Percentiles rank a stretch among this genome's conserved stretches.
phyloP scores from a whole-genome alignment of 2,888 invertebrate species.

The Neria commutata region DNA sequence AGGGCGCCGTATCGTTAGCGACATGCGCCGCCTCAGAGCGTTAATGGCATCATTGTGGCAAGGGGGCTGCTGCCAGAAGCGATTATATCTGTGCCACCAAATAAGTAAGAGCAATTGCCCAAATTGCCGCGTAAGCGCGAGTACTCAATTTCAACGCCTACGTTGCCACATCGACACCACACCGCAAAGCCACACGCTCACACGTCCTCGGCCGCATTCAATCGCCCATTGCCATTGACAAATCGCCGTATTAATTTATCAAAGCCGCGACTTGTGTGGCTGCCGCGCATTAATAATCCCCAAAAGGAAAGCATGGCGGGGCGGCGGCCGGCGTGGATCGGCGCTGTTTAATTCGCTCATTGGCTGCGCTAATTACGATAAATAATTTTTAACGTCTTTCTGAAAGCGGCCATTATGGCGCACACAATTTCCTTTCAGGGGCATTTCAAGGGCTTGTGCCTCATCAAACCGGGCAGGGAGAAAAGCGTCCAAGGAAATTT shows the following conservation, averaged over 20 bases:
- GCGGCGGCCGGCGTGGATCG: not conserved
- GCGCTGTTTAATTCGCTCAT: constrained; percentile 10
- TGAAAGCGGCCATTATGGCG: constrained; percentile 21
- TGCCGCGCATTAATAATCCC: constrained; percentile 7
- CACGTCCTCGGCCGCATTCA: too few relatives aligned
- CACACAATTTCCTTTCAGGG: constrained; percentile 17
- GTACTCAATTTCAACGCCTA: too few relatives aligned
- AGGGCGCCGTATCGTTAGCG: not conserved
- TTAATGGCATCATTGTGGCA: not conserved
- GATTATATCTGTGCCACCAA: not conserved
- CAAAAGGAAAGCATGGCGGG: not conserved
- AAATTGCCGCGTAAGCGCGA: not conserved
- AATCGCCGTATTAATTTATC: constrained; percentile 4
- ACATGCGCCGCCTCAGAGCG: not conserved
- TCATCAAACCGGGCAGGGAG: not conserved
- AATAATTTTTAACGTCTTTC: constrained; percentile 22
- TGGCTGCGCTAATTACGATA: constrained; percentile 31
- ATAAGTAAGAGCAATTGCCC: not conserved
- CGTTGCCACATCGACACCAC: too few relatives aligned
- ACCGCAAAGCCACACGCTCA: not conserved
- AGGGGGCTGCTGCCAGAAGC: not conserved
- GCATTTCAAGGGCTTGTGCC: not conserved
- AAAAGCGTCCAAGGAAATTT: constrained; percentile 50
- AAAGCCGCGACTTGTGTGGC: constrained; percentile 6
- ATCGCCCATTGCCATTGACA: too few relatives aligned